phyloP scores from a whole-genome alignment of 1,140 invertebrate species.

The Aphelenchoides fujianensis region DNA sequence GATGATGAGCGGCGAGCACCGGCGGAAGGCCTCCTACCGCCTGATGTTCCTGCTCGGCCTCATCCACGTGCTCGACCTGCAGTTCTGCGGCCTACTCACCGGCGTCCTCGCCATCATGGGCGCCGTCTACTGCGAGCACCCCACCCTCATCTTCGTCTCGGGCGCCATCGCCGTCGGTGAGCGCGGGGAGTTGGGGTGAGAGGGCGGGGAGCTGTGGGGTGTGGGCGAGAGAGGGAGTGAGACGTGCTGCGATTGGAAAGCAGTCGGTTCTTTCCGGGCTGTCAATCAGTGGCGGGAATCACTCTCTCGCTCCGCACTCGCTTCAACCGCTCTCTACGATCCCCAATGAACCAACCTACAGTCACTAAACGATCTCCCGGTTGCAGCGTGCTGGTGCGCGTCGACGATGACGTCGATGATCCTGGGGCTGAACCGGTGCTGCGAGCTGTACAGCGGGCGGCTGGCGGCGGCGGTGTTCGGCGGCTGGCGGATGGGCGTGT shows the following conservation, averaged over 20 bases:
- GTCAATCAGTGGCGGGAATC: too few species aligned
- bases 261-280: too few species aligned
- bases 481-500: not conserved
- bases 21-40: slow-evolving; percentile 18
- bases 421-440: slow-evolving; percentile 23
- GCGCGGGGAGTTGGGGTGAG: too few species aligned
- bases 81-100: slow-evolving; percentile 6
- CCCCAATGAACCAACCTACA: too few species aligned
- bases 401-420: slow-evolving; percentile 10
- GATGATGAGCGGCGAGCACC: not conserved
- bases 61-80: slow-evolving; percentile 13
- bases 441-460: slow-evolving; percentile 1
- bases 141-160: slow-evolving; percentile 21
- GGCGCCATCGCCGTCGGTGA: slow-evolving; percentile 19
- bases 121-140: slow-evolving; percentile 20
- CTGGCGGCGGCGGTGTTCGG: slow-evolving; percentile 11
- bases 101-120: slow-evolving; percentile 25
- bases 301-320: too few species aligned
- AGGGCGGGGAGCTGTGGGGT: too few species aligned
- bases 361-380: not conserved
- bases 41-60: slow-evolving; percentile 26
- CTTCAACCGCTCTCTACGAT: too few species aligned
- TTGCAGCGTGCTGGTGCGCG: slow-evolving; percentile 20
- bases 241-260: too few species aligned
- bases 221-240: too few species aligned